Evolutionary conservation across 2,888 invertebrate genomes (phyloP).

Genomic region (Lithosia quadra): DNA sequence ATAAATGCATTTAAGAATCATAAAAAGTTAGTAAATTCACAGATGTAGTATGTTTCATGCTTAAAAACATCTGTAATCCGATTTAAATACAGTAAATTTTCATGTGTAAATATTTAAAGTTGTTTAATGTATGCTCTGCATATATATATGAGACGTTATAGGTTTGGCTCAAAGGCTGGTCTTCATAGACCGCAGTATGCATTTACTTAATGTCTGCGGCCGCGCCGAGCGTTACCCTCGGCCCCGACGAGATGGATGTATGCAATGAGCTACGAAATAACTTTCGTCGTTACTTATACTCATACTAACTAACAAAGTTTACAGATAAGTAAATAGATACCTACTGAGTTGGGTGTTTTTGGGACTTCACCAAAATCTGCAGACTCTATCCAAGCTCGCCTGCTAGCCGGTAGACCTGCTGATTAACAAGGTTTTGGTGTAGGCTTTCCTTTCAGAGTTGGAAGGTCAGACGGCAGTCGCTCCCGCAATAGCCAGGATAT

Average conservation of each 20-base stretch:
- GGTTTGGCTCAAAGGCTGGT: constrained; percentile 25
- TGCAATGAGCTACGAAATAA: not conserved
- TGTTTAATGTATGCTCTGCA: not conserved
- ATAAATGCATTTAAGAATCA: constrained; percentile 11
- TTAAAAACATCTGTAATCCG: not conserved
- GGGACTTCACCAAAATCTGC: too few relatives aligned
- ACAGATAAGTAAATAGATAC: not conserved
- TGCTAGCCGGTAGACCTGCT: too few relatives aligned
- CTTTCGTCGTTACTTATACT: not conserved
- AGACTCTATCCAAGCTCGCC: too few relatives aligned
- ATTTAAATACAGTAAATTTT: not conserved
- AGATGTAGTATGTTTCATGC: not conserved
- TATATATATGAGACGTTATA: constrained; percentile 15
- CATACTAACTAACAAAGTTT: too few relatives aligned
- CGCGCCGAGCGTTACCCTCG: constrained; percentile 56
- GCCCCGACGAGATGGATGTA: constrained; percentile 17
- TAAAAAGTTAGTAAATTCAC: not conserved
- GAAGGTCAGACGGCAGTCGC: too few relatives aligned
- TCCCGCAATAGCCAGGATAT: too few relatives aligned
- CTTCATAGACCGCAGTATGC: constrained; percentile 53
- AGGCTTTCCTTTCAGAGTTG: too few relatives aligned
- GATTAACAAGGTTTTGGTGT: too few relatives aligned
- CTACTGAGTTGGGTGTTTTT: too few relatives aligned
- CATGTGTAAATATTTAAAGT: not conserved
- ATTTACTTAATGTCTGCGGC: constrained; percentile 49